A percentile compares a stretch with the other conserved stretches of the same genome.
Evolutionary conservation across 1,140 invertebrate genomes (phyloP).

Genomic region (Berghia stephanieae): DNA sequence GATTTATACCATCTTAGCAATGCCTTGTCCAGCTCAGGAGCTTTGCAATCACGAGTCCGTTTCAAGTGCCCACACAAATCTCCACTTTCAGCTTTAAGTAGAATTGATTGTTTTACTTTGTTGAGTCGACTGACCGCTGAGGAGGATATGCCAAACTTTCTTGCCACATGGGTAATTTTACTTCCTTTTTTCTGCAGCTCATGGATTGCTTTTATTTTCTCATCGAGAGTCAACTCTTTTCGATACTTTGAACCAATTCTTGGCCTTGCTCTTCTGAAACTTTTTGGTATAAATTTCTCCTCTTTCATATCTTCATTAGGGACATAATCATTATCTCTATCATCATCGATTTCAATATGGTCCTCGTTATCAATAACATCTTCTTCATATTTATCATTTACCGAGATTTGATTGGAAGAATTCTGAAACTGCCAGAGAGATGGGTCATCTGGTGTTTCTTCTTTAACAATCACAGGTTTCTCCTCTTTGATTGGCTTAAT

Average conservation of each 20-base stretch:
- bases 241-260: no score
- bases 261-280: background rate
- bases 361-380: no score
- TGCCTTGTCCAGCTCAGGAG: constrained; percentile 23
- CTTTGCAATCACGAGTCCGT: constrained; percentile 19
- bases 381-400: no score
- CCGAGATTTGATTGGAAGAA: no score
- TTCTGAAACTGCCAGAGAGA: no score
- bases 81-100: constrained; percentile 12
- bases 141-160: constrained; percentile 21
- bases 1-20: constrained; percentile 14
- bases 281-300: background rate
- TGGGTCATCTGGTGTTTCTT: no score
- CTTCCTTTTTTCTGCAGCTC: constrained; percentile 6
- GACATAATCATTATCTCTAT: background rate
- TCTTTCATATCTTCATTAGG: background rate
- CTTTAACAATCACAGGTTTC: no score
- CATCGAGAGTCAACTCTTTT: constrained; percentile 29
- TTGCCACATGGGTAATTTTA: constrained; percentile 12
- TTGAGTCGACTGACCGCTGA: constrained; percentile 28
- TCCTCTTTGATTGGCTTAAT: no score
- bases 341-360: no score
- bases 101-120: constrained; percentile 12
- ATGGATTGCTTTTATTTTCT: constrained; percentile 13
- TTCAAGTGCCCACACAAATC: background rate